phyloP scores from a whole-genome alignment of 1,140 invertebrate genomes.

The Eciton burchellii region DNA sequence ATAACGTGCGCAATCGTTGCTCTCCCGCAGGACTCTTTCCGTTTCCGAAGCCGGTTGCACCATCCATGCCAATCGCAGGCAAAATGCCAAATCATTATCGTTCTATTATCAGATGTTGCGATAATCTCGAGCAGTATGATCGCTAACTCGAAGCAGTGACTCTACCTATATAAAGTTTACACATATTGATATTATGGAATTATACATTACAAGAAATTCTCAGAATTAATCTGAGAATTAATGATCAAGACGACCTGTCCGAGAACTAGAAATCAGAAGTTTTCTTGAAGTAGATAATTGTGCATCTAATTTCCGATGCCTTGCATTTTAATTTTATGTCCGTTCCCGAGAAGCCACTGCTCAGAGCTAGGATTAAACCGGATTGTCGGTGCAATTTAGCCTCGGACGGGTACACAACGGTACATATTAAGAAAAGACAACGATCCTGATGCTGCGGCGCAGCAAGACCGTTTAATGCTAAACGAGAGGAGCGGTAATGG shows the following conservation, averaged over 20 bases:
- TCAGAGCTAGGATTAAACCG: background rate
- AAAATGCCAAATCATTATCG: background rate
- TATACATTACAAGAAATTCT: slow-evolving; percentile 19
- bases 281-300: background rate
- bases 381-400: background rate
- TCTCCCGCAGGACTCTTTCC: background rate
- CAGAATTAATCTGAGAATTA: background rate
- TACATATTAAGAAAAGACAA: slow-evolving; percentile 35
- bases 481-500: background rate
- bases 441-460: background rate
- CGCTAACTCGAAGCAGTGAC: slow-evolving; percentile 4
- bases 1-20: slow-evolving; percentile 6
- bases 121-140: background rate
- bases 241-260: background rate
- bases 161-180: background rate
- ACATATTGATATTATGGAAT: background rate
- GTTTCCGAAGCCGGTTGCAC: background rate
- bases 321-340: background rate
- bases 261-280: background rate
- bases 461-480: background rate
- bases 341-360: background rate
- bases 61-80: background rate
- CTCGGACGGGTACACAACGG: slow-evolving; percentile 32
- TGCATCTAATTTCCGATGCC: background rate
- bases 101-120: too few species aligned